Evolutionary conservation across 2,113 vertebrate genomes (phyloP).

Genomic region (Elaphurus davidianus): DNA sequence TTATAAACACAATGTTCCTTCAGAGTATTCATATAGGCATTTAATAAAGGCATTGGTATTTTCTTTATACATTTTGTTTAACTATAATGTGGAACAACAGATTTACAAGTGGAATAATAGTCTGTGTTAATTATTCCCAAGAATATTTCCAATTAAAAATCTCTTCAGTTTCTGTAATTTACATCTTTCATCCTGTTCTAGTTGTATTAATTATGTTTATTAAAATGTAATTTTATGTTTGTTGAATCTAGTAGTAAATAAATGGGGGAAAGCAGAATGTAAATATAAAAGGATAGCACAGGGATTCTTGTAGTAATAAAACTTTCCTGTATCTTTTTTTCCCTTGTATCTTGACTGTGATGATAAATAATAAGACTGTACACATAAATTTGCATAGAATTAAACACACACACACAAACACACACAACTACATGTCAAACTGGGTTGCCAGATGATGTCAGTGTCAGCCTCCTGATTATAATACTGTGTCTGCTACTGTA

Average conservation of each 20-base stretch:
- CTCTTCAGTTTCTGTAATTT: not conserved
- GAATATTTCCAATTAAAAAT: not conserved
- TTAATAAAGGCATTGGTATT: not conserved
- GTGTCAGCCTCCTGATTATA: not conserved
- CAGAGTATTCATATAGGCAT: not conserved
- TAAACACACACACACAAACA: not conserved
- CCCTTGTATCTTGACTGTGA: not conserved
- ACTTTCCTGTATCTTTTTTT: not conserved
- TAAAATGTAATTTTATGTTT: not conserved
- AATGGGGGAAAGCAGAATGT: too few relatives aligned
- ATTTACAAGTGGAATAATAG: not conserved
- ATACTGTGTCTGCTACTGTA: not conserved
- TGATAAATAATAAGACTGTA: not conserved
- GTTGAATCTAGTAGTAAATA: not conserved
- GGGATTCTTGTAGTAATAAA: not conserved
- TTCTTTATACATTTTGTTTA: not conserved
- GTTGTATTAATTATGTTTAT: not conserved
- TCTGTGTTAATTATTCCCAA: not conserved
- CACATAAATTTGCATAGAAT: not conserved
- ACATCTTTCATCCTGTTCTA: not conserved
- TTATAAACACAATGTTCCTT: not conserved
- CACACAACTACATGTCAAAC: not conserved
- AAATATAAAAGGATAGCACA: not conserved
- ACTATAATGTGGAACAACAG: not conserved
- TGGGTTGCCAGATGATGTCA: not conserved